Evolutionary conservation across 2,888 invertebrate species (phyloP), one percentile per base, ranked within the genome.

Genomic region (Scaptomyza flava): DNA sequence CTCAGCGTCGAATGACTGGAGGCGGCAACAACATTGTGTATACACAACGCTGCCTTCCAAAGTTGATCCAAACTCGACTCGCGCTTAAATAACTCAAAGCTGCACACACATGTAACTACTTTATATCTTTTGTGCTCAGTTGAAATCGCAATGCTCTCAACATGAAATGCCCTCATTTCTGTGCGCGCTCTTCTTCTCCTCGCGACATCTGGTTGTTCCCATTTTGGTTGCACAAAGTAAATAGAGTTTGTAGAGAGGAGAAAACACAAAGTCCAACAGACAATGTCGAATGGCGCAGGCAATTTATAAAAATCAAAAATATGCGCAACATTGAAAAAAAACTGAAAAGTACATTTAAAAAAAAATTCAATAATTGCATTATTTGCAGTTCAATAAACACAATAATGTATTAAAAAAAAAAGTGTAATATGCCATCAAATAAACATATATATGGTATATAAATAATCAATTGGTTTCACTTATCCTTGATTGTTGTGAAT

Each of bases 1-100:
- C 56, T 62, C 48, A 50, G 27, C 27, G 27, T 54, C 62, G 14
- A 33, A 23, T 48, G 70, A 48, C 60, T 56, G 12, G 14, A 41
- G 69, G 63, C 51, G 2, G 9, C 41, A 7, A 9, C 1, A 62
- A 77, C 72, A 69, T 71, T 77, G 71, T 61, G 77, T 79, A 80
- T 74, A 70, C 79, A 75, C 68, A 72, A 64, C 58, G 58, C 45
- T 52, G 33, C 33, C 11, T 50, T 33, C 51, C 31, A 3, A 52
- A 59, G 42, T 52, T 31, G 27, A 43, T 17, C n/a, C 36, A 38
- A 12, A 9, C 62, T 31, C 33, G 12, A 33, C 63, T 51, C 64
- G 54, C 68, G 67, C 78, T 70, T 71, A 78, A 83, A 72, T 76
- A 75, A 81, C 76, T 68, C 75, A 66, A 64, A 82, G 60, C 57